phyloP scores from a whole-genome alignment of 2,113 vertebrate genomes.

The Kryptolebias marmoratus region DNA sequence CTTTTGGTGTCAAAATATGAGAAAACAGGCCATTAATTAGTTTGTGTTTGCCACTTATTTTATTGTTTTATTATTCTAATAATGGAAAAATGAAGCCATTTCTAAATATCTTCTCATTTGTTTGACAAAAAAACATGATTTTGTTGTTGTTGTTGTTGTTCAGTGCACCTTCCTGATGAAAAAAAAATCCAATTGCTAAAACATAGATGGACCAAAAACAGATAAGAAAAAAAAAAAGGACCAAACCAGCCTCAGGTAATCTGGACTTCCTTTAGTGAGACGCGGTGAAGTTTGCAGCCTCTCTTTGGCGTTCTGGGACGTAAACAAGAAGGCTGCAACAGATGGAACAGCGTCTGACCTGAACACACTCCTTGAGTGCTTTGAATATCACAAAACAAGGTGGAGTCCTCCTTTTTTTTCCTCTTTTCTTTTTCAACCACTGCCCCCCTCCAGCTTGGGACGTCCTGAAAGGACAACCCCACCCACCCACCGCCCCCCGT shows the following conservation, averaged over 20 bases:
- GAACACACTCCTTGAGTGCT: background rate
- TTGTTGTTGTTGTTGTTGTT: no score
- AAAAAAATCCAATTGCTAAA: no score
- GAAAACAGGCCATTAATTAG: no score
- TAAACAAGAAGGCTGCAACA: constrained; percentile 4
- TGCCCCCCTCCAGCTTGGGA: constrained; percentile 58
- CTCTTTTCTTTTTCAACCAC: constrained; percentile 1
- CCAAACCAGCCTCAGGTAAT: background rate
- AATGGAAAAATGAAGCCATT: no score
- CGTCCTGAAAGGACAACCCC: constrained; percentile 78
- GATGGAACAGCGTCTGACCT: background rate
- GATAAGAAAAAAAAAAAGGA: background rate
- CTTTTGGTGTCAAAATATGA: no score
- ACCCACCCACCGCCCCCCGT: no score
- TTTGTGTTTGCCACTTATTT: no score
- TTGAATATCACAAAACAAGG: constrained; percentile 17
- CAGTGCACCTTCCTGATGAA: no score
- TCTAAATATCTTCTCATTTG: no score
- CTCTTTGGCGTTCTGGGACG: constrained; percentile 24
- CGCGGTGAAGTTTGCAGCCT: background rate
- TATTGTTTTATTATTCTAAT: no score
- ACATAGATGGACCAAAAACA: no score
- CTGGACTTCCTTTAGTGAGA: constrained; percentile 3
- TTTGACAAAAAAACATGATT: no score
- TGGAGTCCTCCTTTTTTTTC: constrained; percentile 16